Evolutionary conservation across 2,113 vertebrate genomes (phyloP), one percentile per base, ranked within the genome.

Genomic region (Oreochromis tanganicae): DNA sequence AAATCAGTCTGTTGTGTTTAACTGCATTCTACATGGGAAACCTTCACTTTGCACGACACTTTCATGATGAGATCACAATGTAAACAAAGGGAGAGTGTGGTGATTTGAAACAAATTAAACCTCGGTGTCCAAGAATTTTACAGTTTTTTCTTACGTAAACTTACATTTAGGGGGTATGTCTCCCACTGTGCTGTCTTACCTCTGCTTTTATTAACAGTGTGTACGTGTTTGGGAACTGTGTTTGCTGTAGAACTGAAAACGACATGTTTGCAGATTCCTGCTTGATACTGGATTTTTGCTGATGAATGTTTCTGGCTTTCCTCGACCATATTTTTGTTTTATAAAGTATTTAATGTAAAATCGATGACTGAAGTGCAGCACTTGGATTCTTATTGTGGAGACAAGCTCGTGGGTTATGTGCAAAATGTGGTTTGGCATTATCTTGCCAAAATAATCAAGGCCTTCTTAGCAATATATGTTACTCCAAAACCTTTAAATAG

Each of bases 31-130:
- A 6, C n/a, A 17, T 7, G 34, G 2, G 34, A 24, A 80, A 3
- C 11, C 32, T 17, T 36, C n/a, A 9, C 24, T 85, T 57, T 1
- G 14, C 14, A 36, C 29, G 5, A 24, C 9, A 41, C 24, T 61
- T 61, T 63, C 29, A 63, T 0, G 0, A 34, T 34, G 9, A 2
- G 0, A 63, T 63, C 29, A 19, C 16, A 63, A 63, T 71, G 66
- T 71, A 43, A 43, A 16, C 11, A 71, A 24, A 6, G n/a, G 36
- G 11, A 12, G 41, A 71, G 36, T 2, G 7, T 7, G 9, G 7
- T 24, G 36, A 71, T 71, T 43, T 43, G 3, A 43, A 71, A 71
- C n/a, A 14, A 71, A 68, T 41, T 2, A 68, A 43, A 43, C 4
- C 41, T 43, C 1, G 11, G 0, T 24, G 36, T 71, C 36, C n/a